Evolutionary conservation across 2,797 vertebrate genomes (phyloP).

Genomic region (Clarias laeviceps): DNA sequence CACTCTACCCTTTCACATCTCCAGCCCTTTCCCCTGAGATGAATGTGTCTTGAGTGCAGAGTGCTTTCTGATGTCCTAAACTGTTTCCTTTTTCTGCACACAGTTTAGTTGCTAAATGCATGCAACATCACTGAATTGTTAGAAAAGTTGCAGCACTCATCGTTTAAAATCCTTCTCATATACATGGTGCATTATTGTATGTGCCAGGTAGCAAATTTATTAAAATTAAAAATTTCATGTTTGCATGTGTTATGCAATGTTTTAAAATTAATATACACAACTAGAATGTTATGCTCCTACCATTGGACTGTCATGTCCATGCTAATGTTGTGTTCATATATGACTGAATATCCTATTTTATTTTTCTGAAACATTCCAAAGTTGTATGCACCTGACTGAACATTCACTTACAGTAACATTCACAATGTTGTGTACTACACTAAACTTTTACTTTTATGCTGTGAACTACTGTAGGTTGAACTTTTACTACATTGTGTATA

Average conservation of each 20-base stretch:
- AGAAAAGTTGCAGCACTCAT: constrained; percentile 12
- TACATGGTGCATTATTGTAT: constrained; percentile 5
- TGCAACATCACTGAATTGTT: constrained; percentile 28
- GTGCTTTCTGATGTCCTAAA: constrained; percentile 43
- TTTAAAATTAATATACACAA: neutral
- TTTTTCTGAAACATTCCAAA: too few species aligned
- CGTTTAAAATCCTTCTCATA: constrained; percentile 9
- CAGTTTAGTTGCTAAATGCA: constrained; percentile 26
- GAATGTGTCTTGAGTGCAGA: constrained; percentile 38
- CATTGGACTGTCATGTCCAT: neutral
- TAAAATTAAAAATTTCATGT: neutral
- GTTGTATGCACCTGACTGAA: too few species aligned
- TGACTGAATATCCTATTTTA: too few species aligned
- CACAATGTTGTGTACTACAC: too few species aligned
- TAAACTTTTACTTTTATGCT: too few species aligned
- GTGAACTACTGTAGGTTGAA: too few species aligned
- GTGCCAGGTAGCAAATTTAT: neutral
- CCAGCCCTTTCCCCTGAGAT: constrained; percentile 9
- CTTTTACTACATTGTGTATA: too few species aligned
- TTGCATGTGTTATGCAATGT: neutral
- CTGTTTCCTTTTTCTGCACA: neutral
- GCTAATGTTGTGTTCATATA: neutral
- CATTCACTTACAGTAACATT: too few species aligned
- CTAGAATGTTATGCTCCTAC: neutral
- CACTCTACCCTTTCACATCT: neutral